A percentile compares a stretch with the other conserved stretches of the same genome.
phyloP scores from a whole-genome alignment of 2,797 vertebrate species.

The Lepus townsendii region DNA sequence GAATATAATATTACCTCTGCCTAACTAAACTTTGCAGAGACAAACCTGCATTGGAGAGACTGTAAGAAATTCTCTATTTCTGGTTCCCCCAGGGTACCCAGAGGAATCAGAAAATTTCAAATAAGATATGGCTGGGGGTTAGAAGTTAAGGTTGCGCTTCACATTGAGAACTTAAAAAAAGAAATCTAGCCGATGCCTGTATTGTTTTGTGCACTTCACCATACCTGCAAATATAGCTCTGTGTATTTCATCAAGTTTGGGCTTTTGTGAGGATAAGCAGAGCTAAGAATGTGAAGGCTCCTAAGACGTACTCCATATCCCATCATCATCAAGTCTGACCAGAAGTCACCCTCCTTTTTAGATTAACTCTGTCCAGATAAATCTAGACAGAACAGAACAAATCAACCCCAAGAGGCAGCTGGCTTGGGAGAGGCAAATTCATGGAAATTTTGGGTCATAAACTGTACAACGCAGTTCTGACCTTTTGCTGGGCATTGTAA shows the following conservation, averaged over 20 bases:
- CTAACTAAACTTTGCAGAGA: constrained; percentile 30
- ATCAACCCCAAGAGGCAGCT: not conserved
- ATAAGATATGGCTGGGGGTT: not conserved
- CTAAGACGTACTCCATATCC: not conserved
- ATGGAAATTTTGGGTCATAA: not conserved
- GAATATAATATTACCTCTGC: not conserved
- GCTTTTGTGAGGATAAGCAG: not conserved
- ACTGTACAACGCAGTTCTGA: not conserved
- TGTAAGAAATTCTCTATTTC: not conserved
- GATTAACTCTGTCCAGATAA: constrained; percentile 21
- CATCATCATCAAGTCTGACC: not conserved
- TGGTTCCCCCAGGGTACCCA: not conserved
- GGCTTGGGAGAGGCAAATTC: constrained; percentile 10
- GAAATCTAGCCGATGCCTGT: not conserved
- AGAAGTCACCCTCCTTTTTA: constrained; percentile 40
- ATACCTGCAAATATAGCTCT: not conserved
- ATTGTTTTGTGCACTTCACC: not conserved
- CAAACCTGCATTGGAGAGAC: not conserved
- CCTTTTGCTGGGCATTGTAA: not conserved
- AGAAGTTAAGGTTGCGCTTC: not conserved
- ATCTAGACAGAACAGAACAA: constrained; percentile 2
- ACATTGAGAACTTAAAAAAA: not conserved
- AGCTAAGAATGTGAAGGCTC: not conserved
- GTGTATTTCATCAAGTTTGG: not conserved
- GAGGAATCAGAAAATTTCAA: not conserved